Evolutionary conservation across 2,797 vertebrate genomes (phyloP).

Genomic region (Lithobates sylvaticus): DNA sequence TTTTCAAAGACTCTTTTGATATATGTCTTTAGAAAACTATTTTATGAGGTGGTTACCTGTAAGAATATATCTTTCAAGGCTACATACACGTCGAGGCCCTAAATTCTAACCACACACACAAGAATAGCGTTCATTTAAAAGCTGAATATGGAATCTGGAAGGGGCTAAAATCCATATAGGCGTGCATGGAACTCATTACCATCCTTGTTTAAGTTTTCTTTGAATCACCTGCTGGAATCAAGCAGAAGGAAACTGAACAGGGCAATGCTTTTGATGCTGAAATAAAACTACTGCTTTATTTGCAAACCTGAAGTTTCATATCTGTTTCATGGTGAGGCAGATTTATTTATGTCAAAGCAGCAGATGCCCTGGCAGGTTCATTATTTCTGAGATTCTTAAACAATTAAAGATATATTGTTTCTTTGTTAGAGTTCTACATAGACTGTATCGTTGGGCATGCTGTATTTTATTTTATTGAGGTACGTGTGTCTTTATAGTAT

Average conservation of each 20-base stretch:
- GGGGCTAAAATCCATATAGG: constrained; percentile 56
- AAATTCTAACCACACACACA: constrained; percentile 69
- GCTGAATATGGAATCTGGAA: constrained; percentile 43
- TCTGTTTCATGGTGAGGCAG: constrained; percentile 35
- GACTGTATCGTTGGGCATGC: background rate
- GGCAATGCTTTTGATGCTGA: constrained; percentile 60
- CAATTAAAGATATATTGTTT: constrained; percentile 1
- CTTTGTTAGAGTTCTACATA: constrained; percentile 3
- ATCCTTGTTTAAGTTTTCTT: constrained; percentile 66
- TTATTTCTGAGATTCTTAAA: constrained; percentile 26
- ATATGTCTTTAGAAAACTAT: constrained; percentile 81
- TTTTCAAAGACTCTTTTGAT: constrained; percentile 79
- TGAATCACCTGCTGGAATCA: constrained; percentile 67
- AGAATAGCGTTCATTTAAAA: constrained; percentile 61
- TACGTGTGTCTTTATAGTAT: background rate
- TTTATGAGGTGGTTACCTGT: constrained; percentile 76
- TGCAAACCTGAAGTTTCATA: constrained; percentile 52
- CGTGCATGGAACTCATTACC: constrained; percentile 66
- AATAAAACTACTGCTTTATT: constrained; percentile 32
- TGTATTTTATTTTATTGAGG: background rate
- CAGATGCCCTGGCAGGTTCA: constrained; percentile 43
- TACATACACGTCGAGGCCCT: constrained; percentile 68
- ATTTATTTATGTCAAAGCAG: constrained; percentile 28
- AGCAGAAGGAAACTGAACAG: constrained; percentile 31
- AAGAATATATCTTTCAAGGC: constrained; percentile 77